These are phyloP conservation scores for Cairina moschata DNA, from an alignment of 2,113 vertebrate genomes.

Conservation along the genomic window DNA sequence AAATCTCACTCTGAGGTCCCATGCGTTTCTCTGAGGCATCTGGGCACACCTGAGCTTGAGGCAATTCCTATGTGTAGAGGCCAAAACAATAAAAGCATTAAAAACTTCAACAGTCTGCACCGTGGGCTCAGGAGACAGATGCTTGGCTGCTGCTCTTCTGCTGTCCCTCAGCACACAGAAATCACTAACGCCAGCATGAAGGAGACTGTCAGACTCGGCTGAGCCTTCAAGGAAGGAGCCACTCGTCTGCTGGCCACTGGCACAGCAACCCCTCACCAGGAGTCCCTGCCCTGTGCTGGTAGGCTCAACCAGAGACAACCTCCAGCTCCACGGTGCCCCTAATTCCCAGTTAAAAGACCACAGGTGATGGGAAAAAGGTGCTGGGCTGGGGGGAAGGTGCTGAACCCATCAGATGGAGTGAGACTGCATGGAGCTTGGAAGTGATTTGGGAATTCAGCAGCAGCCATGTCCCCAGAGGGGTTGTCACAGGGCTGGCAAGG, in stretches of 20 bases:
- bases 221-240: neutral
- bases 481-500: neutral
- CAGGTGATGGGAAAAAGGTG: neutral
- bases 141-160: neutral
- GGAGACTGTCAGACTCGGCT: neutral
- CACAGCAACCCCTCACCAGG: neutral
- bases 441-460: neutral
- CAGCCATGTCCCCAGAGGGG: accelerated
- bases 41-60: neutral
- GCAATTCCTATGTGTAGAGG: neutral
- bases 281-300: neutral
- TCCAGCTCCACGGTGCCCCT: accelerated
- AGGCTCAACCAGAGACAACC: neutral
- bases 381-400: neutral
- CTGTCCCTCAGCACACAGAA: neutral
- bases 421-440: neutral
- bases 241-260: neutral
- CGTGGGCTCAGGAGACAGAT: neutral
- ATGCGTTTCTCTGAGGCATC: neutral
- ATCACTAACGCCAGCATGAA: neutral
- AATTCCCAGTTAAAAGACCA: neutral
- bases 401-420: neutral
- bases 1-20: neutral
- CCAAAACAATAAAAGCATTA: neutral
- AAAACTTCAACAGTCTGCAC: neutral